Evolutionary conservation across 2,797 vertebrate species (phyloP), one percentile per base, ranked within the genome.

Genomic region (Diceros bicornis): DNA sequence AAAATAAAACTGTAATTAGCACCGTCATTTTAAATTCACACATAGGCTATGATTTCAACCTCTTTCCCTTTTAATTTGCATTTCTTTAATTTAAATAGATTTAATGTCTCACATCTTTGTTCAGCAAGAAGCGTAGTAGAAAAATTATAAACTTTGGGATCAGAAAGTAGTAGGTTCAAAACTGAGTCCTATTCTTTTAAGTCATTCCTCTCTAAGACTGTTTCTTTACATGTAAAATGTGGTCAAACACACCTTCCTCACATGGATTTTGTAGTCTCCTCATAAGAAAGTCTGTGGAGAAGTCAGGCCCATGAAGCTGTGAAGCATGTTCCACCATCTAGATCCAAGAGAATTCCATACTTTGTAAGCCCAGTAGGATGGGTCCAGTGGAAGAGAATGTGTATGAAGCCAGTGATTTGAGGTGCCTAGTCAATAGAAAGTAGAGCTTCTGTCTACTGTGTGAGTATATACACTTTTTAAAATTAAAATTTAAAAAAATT

Each of bases 11-110:
- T 44, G 14, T 89, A 52, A 57, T 57, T 72, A 89, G 3, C n/a
- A 78, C 20, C 92, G 7, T 69, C 44, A 52, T 69, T 71, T 88
- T 93, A 79, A 84, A 74, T 4, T 89, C 14, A 78, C 2, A 61
- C 21, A 52, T 69, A 59, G n/a, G 5, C 5, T 29, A 27, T 41
- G 62, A 4, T 59, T 77, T 84, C n/a, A 84, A 82, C 2, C 27
- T 84, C 79, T 93, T 91, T 81, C 27, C 34, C 7, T 81, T 82
- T 27, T 84, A 78, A 79, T 68, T 79, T 61, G 2, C 57, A 29
- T 72, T 77, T 77, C n/a, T 61, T 64, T 44, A 52, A 93, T 61
- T 61, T 59, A 64, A 97, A 59, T 64, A 41, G 17, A 88, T 78
- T 66, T 59, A 71, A 72, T 66, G 75, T 79, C 37, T 71, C 3